Conservation (phyloP, 2,113 vertebrate species). For the Myotis brandtii region DNA sequence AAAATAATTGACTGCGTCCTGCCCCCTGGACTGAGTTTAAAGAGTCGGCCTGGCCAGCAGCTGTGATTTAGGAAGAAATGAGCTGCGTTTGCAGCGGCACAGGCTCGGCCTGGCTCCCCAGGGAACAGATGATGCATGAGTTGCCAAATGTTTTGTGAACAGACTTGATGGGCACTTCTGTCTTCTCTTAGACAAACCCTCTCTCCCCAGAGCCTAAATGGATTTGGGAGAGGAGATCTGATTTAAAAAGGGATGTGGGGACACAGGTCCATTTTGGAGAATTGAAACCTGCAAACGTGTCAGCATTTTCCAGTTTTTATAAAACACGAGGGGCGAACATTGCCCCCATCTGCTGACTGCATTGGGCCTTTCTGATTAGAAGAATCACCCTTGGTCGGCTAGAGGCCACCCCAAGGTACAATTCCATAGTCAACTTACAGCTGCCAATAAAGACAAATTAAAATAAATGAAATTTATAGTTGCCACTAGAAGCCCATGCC, state of each 20-base stretch:
- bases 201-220: background rate
- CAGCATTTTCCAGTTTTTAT: background rate
- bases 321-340: background rate
- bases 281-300: background rate
- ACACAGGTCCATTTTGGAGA: background rate
- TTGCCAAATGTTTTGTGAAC: background rate
- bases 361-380: background rate
- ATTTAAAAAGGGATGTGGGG: background rate
- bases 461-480: background rate
- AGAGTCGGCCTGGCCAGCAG: background rate
- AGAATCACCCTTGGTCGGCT: background rate
- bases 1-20: background rate
- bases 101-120: background rate
- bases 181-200: background rate
- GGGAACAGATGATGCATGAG: background rate
- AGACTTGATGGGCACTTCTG: background rate
- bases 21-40: background rate
- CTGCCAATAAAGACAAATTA: no score
- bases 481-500: slow-evolving; percentile 49
- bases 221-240: background rate
- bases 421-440: slow-evolving; percentile 31
- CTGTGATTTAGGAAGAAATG: background rate
- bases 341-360: background rate
- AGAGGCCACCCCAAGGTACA: slow-evolving; percentile 6
- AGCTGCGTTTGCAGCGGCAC: background rate